Conservation (phyloP, 35 echinoderm and acorn worm genomes). For the Patiria miniata region DNA sequence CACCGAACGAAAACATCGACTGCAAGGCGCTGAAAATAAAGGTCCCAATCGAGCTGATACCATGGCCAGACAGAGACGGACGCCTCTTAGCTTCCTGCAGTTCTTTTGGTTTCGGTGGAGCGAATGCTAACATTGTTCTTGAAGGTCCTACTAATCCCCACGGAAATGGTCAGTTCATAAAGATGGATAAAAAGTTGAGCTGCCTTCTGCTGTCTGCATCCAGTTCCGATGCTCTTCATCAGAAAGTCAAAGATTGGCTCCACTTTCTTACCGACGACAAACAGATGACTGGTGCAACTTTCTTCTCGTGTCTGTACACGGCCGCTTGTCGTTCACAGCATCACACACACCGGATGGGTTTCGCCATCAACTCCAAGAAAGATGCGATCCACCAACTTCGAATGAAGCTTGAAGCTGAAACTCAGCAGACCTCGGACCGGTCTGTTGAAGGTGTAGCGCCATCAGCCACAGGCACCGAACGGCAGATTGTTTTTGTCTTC, state of each 20-base stretch:
- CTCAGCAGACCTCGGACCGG: neutral
- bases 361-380: conserved; percentile 41
- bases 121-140: too few species aligned
- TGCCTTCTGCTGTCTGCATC: conserved; percentile 64
- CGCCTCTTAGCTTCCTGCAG: too few species aligned
- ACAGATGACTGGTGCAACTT: conserved; percentile 12
- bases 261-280: conserved; percentile 13
- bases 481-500: conserved; percentile 48
- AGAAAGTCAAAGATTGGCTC: conserved; percentile 53
- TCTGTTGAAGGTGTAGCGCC: conserved; percentile 23
- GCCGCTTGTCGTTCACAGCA: conserved; percentile 42
- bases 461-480: neutral
- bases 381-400: neutral
- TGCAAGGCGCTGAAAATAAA: too few species aligned
- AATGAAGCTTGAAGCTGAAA: neutral
- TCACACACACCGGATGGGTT: conserved; percentile 43
- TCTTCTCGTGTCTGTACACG: conserved; percentile 52
- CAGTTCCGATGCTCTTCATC: conserved; percentile 34
- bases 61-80: too few species aligned
- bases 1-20: too few species aligned
- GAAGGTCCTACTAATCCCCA: conserved; percentile 7
- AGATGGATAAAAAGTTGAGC: neutral
- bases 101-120: too few species aligned
- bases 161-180: neutral
- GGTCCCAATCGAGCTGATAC: too few species aligned